phyloP scores from a whole-genome alignment of 2,888 invertebrate genomes.

The Azorinus chamasolen region DNA sequence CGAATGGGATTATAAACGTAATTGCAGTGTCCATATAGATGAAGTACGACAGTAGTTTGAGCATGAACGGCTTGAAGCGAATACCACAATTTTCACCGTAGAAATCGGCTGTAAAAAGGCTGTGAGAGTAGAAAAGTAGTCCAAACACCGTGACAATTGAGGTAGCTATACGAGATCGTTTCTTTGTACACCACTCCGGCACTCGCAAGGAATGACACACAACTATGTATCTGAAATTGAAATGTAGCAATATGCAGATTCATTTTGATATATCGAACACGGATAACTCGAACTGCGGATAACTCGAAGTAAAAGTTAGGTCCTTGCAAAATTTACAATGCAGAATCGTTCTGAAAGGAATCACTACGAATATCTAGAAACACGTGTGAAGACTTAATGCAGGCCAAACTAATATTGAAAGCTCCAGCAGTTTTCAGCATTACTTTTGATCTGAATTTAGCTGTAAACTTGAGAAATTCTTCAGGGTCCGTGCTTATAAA shows the following conservation, averaged over 20 bases:
- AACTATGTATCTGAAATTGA: constrained; percentile 90
- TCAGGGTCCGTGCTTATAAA: too few species aligned
- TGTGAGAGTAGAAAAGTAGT: constrained; percentile 71
- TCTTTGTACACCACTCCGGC: constrained; percentile 71
- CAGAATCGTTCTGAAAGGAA: too few species aligned
- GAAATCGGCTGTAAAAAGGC: constrained; percentile 71
- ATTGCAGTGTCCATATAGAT: constrained; percentile 74
- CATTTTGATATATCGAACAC: too few species aligned
- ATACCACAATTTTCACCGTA: constrained; percentile 42
- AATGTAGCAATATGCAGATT: background rate
- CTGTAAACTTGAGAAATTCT: too few species aligned
- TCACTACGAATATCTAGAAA: too few species aligned
- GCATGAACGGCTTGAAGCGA: constrained; percentile 53
- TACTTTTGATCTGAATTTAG: too few species aligned
- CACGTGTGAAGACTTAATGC: too few species aligned
- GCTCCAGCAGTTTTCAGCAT: too few species aligned
- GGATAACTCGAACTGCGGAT: too few species aligned
- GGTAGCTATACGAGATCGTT: constrained; percentile 67
- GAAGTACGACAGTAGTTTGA: constrained; percentile 64
- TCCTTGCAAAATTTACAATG: too few species aligned
- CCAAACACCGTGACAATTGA: constrained; percentile 59
- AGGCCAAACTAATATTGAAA: too few species aligned
- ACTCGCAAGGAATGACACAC: constrained; percentile 91
- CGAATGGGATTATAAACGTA: constrained; percentile 75
- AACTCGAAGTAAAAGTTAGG: too few species aligned